A percentile compares a stretch with the other conserved stretches of the same genome.
phyloP scores from a whole-genome alignment of 64 coral and sea anemone genomes.

The Dendrophyllia cribrosa region DNA sequence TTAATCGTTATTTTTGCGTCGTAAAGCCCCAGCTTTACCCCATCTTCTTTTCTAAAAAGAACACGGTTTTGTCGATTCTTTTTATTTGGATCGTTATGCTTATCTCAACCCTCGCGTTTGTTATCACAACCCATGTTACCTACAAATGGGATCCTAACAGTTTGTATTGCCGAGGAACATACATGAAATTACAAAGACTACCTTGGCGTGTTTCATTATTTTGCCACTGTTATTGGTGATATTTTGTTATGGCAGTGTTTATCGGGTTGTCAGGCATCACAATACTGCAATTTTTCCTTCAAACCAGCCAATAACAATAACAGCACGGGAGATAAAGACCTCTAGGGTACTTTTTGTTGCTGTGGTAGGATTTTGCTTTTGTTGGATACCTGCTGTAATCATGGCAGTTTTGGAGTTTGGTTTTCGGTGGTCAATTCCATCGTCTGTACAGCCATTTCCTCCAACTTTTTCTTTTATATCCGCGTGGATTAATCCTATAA shows the following conservation, averaged over 20 bases:
- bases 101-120: no score
- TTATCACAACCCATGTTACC: no score
- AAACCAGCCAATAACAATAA: not conserved
- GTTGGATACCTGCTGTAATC: not conserved
- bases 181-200: no score
- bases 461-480: not conserved
- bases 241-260: not conserved
- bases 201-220: not conserved
- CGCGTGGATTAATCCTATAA: not conserved
- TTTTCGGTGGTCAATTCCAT: not conserved
- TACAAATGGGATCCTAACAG: no score
- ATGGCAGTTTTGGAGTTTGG: not conserved
- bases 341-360: constrained; percentile 9
- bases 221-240: not conserved
- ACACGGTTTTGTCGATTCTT: no score
- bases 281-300: not conserved
- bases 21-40: no score
- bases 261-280: not conserved
- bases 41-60: no score
- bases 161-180: no score
- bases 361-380: not conserved
- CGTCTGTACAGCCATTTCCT: not conserved
- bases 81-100: no score
- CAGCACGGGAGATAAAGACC: not conserved
- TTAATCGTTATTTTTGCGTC: no score